phyloP scores from a whole-genome alignment of 2,113 vertebrate species.

The Bucco capensis region DNA sequence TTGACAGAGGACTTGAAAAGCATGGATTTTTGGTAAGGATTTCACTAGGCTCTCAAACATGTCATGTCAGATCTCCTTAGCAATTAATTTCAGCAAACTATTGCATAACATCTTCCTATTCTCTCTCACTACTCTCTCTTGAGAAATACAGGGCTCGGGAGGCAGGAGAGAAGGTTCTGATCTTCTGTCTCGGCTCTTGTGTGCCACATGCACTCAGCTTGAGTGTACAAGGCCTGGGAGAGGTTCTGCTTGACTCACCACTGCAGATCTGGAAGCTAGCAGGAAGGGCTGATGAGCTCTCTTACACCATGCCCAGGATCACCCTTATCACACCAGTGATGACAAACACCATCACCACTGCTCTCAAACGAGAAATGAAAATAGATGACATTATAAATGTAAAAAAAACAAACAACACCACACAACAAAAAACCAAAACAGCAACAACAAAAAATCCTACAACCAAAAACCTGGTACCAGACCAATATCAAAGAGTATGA shows the following conservation, averaged over 20 bases:
- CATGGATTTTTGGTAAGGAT: neutral
- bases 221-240: neutral
- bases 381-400: neutral
- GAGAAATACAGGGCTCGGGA: neutral
- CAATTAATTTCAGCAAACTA: neutral
- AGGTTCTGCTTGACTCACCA: neutral
- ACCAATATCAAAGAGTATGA: neutral
- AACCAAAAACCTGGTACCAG: neutral
- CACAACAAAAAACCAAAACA: too few species aligned
- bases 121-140: neutral
- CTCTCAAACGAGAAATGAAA: neutral
- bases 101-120: neutral
- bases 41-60: neutral
- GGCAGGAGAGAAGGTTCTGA: neutral
- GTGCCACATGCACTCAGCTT: neutral
- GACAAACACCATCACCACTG: neutral
- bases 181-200: neutral
- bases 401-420: neutral
- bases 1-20: neutral
- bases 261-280: neutral
- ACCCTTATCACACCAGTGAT: neutral
- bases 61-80: neutral
- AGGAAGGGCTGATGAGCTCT: neutral
- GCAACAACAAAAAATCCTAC: too few species aligned
- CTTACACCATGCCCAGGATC: neutral